phyloP scores from a whole-genome alignment of 2,888 invertebrate species.

The Ligdia adustata region DNA sequence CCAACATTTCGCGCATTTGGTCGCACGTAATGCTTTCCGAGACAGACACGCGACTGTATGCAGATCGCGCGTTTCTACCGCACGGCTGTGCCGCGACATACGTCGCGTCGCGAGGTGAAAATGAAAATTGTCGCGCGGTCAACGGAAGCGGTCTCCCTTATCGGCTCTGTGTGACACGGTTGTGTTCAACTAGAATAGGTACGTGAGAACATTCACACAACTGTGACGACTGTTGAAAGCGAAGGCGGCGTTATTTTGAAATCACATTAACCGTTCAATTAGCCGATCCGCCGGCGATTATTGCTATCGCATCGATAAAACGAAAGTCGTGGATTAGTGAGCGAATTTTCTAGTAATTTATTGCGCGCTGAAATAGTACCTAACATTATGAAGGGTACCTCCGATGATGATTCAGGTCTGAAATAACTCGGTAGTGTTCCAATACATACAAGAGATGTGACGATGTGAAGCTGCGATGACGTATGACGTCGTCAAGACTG shows the following conservation, averaged over 20 bases:
- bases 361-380: constrained; percentile 10
- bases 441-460: not conserved
- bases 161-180: constrained; percentile 69
- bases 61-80: constrained; percentile 35
- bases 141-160: constrained; percentile 73
- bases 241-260: constrained; percentile 17
- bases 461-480: constrained; percentile 35
- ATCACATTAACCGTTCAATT: constrained; percentile 19
- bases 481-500: constrained; percentile 39
- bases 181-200: constrained; percentile 43
- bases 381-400: constrained; percentile 5
- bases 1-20: constrained; percentile 46
- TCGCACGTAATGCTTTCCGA: constrained; percentile 46
- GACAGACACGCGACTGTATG: constrained; percentile 42
- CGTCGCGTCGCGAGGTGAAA: constrained; percentile 53
- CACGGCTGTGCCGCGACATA: not conserved
- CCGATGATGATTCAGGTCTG: constrained; percentile 9
- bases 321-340: constrained; percentile 19
- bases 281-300: constrained; percentile 11
- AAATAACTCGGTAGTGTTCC: constrained; percentile 5
- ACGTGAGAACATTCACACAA: constrained; percentile 64
- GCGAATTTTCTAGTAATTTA: constrained; percentile 28
- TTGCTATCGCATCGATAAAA: constrained; percentile 27
- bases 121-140: constrained; percentile 43
- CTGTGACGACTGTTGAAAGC: constrained; percentile 29